Evolutionary conservation across 2,113 vertebrate genomes (phyloP).

Genomic region (Oreochromis niloticus): DNA sequence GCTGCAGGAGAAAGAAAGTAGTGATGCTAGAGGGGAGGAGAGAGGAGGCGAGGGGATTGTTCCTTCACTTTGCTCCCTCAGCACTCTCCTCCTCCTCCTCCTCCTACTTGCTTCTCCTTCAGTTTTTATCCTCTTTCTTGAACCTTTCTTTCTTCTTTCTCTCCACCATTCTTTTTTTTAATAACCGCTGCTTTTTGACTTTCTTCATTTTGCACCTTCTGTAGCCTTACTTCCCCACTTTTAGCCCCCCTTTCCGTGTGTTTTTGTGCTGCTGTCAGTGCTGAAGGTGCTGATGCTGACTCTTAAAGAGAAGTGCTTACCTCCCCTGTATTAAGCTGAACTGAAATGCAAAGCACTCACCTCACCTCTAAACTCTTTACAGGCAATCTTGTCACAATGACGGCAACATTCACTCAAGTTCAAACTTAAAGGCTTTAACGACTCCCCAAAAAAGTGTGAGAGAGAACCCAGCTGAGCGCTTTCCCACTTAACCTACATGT

Average conservation of each 20-base stretch:
- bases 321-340: not conserved
- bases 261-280: not conserved
- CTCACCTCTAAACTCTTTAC: not conserved
- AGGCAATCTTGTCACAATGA: not conserved
- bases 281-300: not conserved
- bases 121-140: not conserved
- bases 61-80: not conserved
- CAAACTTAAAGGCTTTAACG: not conserved
- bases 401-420: not conserved
- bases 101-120: not conserved
- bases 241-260: not conserved
- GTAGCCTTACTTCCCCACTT: not conserved
- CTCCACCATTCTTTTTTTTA: not conserved
- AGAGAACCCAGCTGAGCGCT: not conserved
- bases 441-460: not conserved
- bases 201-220: slow-evolving; percentile 36
- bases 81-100: not conserved
- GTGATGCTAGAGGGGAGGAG: not conserved
- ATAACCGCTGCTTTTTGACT: not conserved
- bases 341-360: not conserved
- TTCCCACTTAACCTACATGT: not conserved
- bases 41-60: not conserved
- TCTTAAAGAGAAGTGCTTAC: not conserved
- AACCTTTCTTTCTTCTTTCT: not conserved
- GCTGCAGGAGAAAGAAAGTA: slow-evolving; percentile 44